phyloP scores from a whole-genome alignment of 2,888 invertebrate genomes.

The Stomorhina lunata region DNA sequence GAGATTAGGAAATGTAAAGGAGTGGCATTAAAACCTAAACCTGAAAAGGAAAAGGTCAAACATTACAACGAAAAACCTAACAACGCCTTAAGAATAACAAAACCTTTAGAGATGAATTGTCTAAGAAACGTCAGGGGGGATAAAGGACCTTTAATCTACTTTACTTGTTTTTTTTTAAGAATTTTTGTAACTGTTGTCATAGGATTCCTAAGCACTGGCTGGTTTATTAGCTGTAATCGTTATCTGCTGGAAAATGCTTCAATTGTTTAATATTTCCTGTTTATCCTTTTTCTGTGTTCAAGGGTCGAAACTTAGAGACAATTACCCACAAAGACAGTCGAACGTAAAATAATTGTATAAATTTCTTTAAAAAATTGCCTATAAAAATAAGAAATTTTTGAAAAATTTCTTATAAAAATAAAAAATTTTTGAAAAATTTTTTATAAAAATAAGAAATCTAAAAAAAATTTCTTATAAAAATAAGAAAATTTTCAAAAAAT shows the following conservation, averaged over 20 bases:
- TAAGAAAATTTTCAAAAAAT: too few species aligned
- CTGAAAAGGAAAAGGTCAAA: slow-evolving; percentile 9
- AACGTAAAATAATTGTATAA: too few species aligned
- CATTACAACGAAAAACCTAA: neutral
- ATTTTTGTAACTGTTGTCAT: neutral
- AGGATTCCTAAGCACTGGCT: neutral
- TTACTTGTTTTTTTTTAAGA: neutral
- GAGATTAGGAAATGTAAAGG: neutral
- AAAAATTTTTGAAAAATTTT: too few species aligned
- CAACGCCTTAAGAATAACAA: slow-evolving; percentile 1
- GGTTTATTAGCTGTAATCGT: slow-evolving; percentile 28
- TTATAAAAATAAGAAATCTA: too few species aligned
- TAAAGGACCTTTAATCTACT: neutral
- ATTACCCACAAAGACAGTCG: neutral
- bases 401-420: too few species aligned
- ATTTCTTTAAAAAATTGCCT: too few species aligned
- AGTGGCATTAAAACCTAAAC: neutral
- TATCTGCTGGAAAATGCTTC: slow-evolving; percentile 29
- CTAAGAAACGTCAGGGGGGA: neutral
- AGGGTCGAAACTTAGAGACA: slow-evolving; percentile 26
- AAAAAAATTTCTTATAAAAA: too few species aligned
- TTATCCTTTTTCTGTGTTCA: slow-evolving; percentile 13
- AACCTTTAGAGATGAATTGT: neutral
- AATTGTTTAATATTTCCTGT: slow-evolving; percentile 34
- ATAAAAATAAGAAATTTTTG: too few species aligned